Evolutionary conservation across 2,888 invertebrate species (phyloP).

Genomic region (Rotaria macrura): DNA sequence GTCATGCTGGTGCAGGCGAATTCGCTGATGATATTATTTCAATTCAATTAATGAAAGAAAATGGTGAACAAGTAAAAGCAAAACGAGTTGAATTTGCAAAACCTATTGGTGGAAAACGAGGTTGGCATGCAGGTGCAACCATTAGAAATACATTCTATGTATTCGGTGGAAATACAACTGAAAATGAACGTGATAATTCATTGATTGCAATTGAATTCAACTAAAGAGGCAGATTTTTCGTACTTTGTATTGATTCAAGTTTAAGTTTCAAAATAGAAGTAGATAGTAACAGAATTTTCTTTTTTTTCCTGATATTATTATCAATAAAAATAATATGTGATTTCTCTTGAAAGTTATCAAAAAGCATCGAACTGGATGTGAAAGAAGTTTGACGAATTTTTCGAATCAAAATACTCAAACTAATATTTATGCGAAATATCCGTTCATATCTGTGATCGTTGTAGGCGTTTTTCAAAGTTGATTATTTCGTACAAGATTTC

Average conservation of each 20-base stretch:
- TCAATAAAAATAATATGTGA: too few species aligned
- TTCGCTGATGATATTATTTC: conserved; percentile 35
- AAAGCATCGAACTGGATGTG: too few species aligned
- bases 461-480: too few species aligned
- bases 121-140: conserved; percentile 13
- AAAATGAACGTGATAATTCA: conserved; percentile 2
- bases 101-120: not conserved
- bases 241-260: not conserved
- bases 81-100: not conserved
- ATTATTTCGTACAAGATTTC: too few species aligned
- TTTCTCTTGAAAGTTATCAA: too few species aligned
- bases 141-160: not conserved
- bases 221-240: not conserved
- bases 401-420: too few species aligned
- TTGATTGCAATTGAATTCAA: not conserved
- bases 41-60: not conserved
- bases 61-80: not conserved
- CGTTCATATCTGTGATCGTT: too few species aligned
- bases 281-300: too few species aligned
- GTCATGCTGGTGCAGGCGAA: conserved; percentile 36
- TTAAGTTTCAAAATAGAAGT: not conserved
- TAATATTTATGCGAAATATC: too few species aligned
- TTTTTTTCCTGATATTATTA: too few species aligned
- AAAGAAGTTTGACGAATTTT: too few species aligned
- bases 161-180: conserved; percentile 5